Base-by-base conservation (phyloP, 2,113 vertebrate species). In the Gasterosteus aculeatus region DNA sequence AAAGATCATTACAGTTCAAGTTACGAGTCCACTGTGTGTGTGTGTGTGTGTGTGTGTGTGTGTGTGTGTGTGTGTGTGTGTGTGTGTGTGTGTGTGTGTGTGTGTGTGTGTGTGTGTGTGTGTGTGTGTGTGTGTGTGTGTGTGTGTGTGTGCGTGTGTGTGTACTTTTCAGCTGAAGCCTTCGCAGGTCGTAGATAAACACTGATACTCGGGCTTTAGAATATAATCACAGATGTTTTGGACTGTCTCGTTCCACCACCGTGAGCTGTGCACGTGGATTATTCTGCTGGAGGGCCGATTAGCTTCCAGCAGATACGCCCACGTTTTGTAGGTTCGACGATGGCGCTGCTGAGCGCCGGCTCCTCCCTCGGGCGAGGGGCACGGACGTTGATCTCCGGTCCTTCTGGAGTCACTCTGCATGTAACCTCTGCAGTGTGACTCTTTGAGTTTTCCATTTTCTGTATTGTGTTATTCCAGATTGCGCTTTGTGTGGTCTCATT, bases 81-180 rank as follows among this genome's bases (percentile, higher is more conserved):
- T 90, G 92, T 88, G 92, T 88, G 91, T 86, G 85, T 18, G 46
- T 53, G 47, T 41, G 39, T n/a, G n/a, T n/a, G n/a, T n/a, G n/a
- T n/a, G n/a, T n/a, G n/a, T n/a, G n/a, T n/a, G n/a, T n/a, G n/a
- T n/a, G n/a, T n/a, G n/a, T n/a, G n/a, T 42, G 41, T 42, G 42
- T 44, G 42, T 44, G 42, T 44, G 42, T 44, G 42, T 15, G 42
- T 15, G 42, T 5, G 41, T 42, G 92, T 90, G 92, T 88, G 92
- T 42, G 41, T 42, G 41, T 42, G 41, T 42, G 41, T 14, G 41
- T 42, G 41, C 12, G 41, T 42, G 92, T 89, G 92, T 88, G 92
- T n/a, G 22, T 54, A 10, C 73, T 83, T 75, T 77, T 66, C 53
- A 66, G 67, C n/a, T 61, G 58, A 70, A 46, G 49, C 68, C 71